Conservation (phyloP, 1,140 invertebrate genomes). For the Aphelinus atriplicis region DNA sequence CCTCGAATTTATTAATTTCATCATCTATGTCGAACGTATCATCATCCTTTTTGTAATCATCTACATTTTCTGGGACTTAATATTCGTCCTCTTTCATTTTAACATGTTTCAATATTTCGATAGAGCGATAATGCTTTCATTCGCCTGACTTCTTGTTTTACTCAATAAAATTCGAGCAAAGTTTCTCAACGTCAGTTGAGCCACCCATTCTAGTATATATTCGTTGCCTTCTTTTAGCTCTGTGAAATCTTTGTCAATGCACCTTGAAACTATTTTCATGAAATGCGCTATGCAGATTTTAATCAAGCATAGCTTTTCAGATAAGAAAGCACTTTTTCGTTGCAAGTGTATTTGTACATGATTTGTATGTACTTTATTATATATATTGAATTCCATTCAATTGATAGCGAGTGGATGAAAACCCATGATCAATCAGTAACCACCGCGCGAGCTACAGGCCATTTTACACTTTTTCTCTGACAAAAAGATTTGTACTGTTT, state of each 20-base stretch:
- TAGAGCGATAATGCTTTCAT: neutral
- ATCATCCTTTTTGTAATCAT: neutral
- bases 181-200: neutral
- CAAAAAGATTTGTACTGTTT: conserved; percentile 3
- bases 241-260: neutral
- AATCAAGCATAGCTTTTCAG: neutral
- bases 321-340: too few relatives aligned
- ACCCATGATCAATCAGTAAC: conserved; percentile 16
- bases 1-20: too few relatives aligned
- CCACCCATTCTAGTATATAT: neutral
- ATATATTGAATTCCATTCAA: conserved; percentile 3
- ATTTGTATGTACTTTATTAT: neutral
- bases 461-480: neutral
- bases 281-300: conserved; percentile 1
- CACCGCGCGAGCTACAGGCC: neutral
- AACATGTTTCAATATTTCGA: neutral
- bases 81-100: too few relatives aligned
- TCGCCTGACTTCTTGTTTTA: neutral
- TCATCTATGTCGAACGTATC: neutral
- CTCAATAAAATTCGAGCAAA: neutral
- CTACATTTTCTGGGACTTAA: neutral
- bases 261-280: neutral
- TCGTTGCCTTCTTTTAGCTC: neutral
- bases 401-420: neutral
- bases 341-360: neutral